Evolutionary conservation across 2,888 invertebrate genomes (phyloP), one percentile per base, ranked within the genome.

Genomic region (Heteromurus nitidus): DNA sequence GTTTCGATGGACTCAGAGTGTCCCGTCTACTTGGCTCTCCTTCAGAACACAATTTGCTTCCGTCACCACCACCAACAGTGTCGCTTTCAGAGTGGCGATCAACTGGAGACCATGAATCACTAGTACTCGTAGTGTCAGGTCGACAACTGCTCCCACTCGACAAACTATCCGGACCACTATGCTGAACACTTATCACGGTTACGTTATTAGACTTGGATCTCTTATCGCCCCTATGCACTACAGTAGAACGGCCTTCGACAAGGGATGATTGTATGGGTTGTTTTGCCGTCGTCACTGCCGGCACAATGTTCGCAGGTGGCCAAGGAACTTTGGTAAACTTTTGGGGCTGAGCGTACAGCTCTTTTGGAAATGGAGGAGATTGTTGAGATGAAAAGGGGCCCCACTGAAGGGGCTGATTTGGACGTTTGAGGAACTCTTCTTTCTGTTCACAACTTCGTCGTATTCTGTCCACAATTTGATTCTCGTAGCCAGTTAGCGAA

Each of bases 361-460:
- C 87, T 79, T 87, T 87, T 16, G 86, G 85, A 72, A 86, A 87
- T 36, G 82, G 82, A 22, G 77, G 75, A 18, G 85, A 70, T 36
- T 85, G 73, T 22, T 91, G 36, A 24, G 47, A 62, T 5, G 70
- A 55, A 22, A 77, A 44, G 90, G 90, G 85, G 90, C 91, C 91
- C 91, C 92, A 74, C 92, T 92, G 74, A 91, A 88, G 92, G 26
- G 93, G 93, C 88, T 93, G 89, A 91, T 93, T 88, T 9, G 86
- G 87, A 86, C 94, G 91, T 88, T 93, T 92, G 80, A 96, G 91
- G 89, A 96, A 96, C 88, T 96, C 96, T 89, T 96, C 96, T 89
- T 96, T 96, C 88, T 96, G 95, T 88, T 96, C 95, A 88, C 95
- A 93, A 88, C 95, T 95, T 89, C 94, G 95, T 86, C 95, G 92